phyloP scores from a whole-genome alignment of 2,113 vertebrate genomes.

The Riparia riparia region DNA sequence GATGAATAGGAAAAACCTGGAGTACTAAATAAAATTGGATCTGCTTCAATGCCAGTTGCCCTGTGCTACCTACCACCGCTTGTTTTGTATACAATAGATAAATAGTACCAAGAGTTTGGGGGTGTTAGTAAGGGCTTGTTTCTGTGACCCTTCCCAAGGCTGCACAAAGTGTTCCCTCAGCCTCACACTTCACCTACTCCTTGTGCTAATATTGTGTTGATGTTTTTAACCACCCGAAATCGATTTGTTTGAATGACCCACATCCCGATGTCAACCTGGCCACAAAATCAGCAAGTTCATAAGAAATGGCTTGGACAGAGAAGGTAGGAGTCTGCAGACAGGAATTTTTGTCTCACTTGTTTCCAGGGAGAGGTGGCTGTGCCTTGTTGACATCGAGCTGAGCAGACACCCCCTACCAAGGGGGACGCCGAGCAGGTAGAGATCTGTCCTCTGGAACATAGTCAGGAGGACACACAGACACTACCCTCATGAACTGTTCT shows the following conservation, averaged over 20 bases:
- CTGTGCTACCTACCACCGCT: not conserved
- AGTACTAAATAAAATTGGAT: not conserved
- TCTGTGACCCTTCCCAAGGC: not conserved
- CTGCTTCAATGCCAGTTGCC: not conserved
- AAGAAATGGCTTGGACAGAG: not conserved
- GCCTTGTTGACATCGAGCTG: not conserved
- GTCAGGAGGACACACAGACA: not conserved
- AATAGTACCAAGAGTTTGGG: not conserved
- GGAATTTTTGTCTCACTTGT: not conserved
- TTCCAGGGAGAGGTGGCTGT: not conserved
- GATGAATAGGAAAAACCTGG: not conserved
- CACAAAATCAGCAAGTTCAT: not conserved
- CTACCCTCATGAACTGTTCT: not conserved
- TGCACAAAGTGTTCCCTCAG: not conserved
- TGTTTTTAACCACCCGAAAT: slow-evolving; percentile 22
- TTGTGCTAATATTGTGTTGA: not conserved
- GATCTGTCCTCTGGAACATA: not conserved
- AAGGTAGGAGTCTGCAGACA: not conserved
- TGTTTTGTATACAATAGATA: not conserved
- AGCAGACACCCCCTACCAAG: not conserved
- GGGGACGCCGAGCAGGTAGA: not conserved
- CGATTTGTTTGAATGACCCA: not conserved
- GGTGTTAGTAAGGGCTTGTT: not conserved
- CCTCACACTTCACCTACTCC: slow-evolving; percentile 6
- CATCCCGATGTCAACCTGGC: not conserved